phyloP scores from a whole-genome alignment of 1,140 invertebrate genomes.

The Drosophila neocordata region DNA sequence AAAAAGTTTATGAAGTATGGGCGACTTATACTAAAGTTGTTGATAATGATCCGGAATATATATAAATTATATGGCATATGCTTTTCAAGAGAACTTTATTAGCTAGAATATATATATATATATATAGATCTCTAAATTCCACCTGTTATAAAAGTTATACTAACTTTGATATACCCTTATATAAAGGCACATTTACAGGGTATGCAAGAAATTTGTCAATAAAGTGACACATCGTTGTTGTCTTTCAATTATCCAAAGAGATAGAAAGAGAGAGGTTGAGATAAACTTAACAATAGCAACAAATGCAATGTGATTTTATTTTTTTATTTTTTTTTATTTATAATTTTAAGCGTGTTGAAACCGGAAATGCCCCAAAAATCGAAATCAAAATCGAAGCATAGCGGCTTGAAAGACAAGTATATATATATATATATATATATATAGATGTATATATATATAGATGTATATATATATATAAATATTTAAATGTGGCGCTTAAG shows the following conservation, averaged over 20 bases:
- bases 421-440: background rate
- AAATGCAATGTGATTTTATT: slow-evolving; percentile 41
- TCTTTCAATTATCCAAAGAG: slow-evolving; percentile 65
- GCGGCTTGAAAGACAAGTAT: slow-evolving; percentile 18
- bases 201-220: slow-evolving; percentile 36
- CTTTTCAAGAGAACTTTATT: too few relatives aligned
- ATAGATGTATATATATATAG: slow-evolving; percentile 49
- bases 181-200: background rate
- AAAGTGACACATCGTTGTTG: slow-evolving; percentile 69
- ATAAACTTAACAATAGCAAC: slow-evolving; percentile 41
- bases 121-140: too few relatives aligned
- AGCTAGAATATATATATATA: too few relatives aligned
- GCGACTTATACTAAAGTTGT: too few relatives aligned
- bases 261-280: slow-evolving; percentile 25
- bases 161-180: too few relatives aligned
- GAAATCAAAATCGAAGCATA: slow-evolving; percentile 42
- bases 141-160: too few relatives aligned
- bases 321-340: slow-evolving; percentile 12
- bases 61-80: too few relatives aligned
- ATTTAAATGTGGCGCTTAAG: slow-evolving; percentile 77
- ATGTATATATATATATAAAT: slow-evolving; percentile 42
- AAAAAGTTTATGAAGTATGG: too few relatives aligned
- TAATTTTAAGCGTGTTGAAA: slow-evolving; percentile 28
- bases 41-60: too few relatives aligned
- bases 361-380: slow-evolving; percentile 65